Evolutionary conservation across 37 sponge, comb jelly and placozoan genomes (phyloP).

Genomic region (Halisarca cf. caerulea): DNA sequence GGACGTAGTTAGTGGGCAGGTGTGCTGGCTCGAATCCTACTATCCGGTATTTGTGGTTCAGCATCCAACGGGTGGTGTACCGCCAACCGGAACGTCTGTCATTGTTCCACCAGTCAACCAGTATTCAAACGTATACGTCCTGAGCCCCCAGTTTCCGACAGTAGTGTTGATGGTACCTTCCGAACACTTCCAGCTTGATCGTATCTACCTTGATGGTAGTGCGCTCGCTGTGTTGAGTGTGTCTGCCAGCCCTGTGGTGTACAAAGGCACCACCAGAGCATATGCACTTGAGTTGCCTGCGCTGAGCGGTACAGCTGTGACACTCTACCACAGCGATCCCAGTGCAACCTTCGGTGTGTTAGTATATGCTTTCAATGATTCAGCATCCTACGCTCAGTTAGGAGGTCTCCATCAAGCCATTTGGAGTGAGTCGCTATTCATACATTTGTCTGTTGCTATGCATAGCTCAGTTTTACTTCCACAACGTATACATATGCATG

Average conservation of each 20-base stretch:
- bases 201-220: neutral
- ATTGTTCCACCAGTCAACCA: conserved; percentile 21
- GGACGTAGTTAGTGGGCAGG: neutral
- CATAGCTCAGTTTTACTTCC: no score
- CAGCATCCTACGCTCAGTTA: neutral
- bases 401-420: neutral
- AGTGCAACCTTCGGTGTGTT: conserved; percentile 3
- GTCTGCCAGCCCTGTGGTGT: neutral
- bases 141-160: neutral
- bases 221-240: neutral
- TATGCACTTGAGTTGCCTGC: neutral
- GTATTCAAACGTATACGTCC: neutral
- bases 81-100: neutral
- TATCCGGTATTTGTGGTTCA: conserved; percentile 9
- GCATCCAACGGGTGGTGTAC: neutral
- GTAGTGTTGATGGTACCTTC: neutral
- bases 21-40: conserved; percentile 15
- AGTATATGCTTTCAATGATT: neutral
- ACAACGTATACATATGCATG: no score
- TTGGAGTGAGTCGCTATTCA: conserved; percentile 2
- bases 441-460: no score
- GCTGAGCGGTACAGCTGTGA: neutral
- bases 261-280: neutral
- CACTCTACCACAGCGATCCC: conserved; percentile 3
- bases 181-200: neutral